A percentile compares a stretch with the other conserved stretches of the same genome.
These are phyloP conservation scores for Epicampocera succincta DNA, from an alignment of 2,888 invertebrate genomes.

Conservation along the genomic window DNA sequence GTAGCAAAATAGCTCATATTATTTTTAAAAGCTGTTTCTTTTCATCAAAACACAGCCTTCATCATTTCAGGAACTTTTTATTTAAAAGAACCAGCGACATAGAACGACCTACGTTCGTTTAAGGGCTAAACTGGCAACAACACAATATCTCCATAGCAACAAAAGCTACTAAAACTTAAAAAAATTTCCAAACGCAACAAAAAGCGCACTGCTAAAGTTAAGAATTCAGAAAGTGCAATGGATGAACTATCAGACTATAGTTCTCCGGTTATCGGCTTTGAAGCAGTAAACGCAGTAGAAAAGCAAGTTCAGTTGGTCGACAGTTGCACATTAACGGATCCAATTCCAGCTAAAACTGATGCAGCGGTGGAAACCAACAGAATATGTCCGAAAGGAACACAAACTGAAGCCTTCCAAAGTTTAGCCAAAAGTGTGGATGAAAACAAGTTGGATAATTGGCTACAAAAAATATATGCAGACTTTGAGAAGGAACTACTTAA, in stretches of 20 bases:
- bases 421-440: conserved; percentile 77
- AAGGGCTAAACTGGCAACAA: too few relatives aligned
- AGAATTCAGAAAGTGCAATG: conserved; percentile 71
- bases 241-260: conserved; percentile 82
- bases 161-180: too few relatives aligned
- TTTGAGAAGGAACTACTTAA: conserved; percentile 82
- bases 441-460: conserved; percentile 81
- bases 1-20: too few relatives aligned
- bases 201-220: too few relatives aligned
- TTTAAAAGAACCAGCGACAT: too few relatives aligned
- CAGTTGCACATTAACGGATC: conserved; percentile 77
- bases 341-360: conserved; percentile 72
- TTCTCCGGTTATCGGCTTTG: conserved; percentile 82
- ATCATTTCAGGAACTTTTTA: too few relatives aligned
- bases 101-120: too few relatives aligned
- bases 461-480: conserved; percentile 82
- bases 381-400: conserved; percentile 75
- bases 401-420: conserved; percentile 78
- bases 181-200: too few relatives aligned
- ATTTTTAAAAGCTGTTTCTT: too few relatives aligned
- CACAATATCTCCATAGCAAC: too few relatives aligned
- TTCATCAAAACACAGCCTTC: too few relatives aligned
- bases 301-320: conserved; percentile 78
- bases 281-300: conserved; percentile 81
- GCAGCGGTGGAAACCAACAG: conserved; percentile 74